Percentiles rank a stretch among this genome's conserved stretches.
phyloP scores from a whole-genome alignment of 2,113 vertebrate genomes.

The Telmatochromis bifrenatus region DNA sequence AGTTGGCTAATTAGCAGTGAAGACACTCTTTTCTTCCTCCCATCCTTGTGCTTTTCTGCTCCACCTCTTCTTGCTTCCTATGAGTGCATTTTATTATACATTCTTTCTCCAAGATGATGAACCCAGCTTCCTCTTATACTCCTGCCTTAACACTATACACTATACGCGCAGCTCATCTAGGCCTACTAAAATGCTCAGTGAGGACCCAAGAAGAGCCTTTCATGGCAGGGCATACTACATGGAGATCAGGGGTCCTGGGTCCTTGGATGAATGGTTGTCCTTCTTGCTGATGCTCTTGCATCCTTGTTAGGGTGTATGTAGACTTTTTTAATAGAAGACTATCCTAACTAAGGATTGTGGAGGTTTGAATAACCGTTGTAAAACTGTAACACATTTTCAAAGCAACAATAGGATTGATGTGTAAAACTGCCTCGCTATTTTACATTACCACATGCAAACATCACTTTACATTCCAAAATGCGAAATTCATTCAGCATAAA shows the following conservation, averaged over 20 bases:
- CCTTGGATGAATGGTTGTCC: slow-evolving; percentile 4
- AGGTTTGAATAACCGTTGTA: neutral
- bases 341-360: neutral
- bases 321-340: neutral
- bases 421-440: neutral
- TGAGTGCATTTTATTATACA: slow-evolving; percentile 58
- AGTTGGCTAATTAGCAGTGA: slow-evolving; percentile 98
- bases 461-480: neutral
- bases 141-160: slow-evolving; percentile 22
- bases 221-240: slow-evolving; percentile 7
- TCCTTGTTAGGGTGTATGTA: neutral
- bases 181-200: slow-evolving; percentile 21
- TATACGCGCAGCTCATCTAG: slow-evolving; percentile 20
- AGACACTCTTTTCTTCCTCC: slow-evolving; percentile 78
- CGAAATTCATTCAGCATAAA: neutral
- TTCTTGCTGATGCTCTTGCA: neutral
- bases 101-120: slow-evolving; percentile 28
- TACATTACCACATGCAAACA: neutral
- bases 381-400: neutral
- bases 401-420: neutral
- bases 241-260: slow-evolving; percentile 14
- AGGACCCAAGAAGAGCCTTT: slow-evolving; percentile 29
- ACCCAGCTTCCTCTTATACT: slow-evolving; percentile 32
- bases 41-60: slow-evolving; percentile 39
- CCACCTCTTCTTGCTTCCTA: slow-evolving; percentile 64